Evolutionary conservation across 2,797 vertebrate species (phyloP).

Genomic region (Orestias chungarensis): DNA sequence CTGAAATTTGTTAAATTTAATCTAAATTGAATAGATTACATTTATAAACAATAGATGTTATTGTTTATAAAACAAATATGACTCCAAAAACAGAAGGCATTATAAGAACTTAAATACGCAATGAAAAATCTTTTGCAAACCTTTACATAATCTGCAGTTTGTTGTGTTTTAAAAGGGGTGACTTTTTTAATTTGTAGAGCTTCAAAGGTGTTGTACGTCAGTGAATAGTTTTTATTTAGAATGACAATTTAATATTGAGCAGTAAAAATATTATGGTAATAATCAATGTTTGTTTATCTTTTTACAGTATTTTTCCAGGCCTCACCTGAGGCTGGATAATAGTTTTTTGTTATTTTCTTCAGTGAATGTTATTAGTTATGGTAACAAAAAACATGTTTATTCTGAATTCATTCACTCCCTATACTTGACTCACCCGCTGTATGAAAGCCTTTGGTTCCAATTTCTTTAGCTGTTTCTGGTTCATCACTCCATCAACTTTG

Average conservation of each 20-base stretch:
- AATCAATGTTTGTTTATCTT: not conserved
- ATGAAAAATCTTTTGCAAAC: too few relatives aligned
- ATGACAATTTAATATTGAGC: not conserved
- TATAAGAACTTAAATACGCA: too few relatives aligned
- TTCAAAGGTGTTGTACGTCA: too few relatives aligned
- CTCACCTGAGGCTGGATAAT: not conserved
- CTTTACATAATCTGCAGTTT: too few relatives aligned
- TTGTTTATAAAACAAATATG: too few relatives aligned
- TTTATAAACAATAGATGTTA: too few relatives aligned
- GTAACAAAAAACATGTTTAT: not conserved
- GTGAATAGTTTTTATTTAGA: too few relatives aligned
- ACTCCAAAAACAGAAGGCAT: too few relatives aligned
- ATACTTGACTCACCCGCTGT: not conserved
- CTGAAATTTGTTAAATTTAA: too few relatives aligned
- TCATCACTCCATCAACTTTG: not conserved
- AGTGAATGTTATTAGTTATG: not conserved
- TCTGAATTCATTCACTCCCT: not conserved
- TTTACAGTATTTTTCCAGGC: not conserved
- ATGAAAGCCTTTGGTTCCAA: conserved; percentile 1
- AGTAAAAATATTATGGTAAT: not conserved
- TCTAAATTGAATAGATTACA: too few relatives aligned
- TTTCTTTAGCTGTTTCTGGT: conserved; percentile 4
- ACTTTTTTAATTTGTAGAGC: too few relatives aligned
- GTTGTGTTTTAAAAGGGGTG: too few relatives aligned
- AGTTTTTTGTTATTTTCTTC: not conserved